phyloP scores from a whole-genome alignment of 2,113 vertebrate genomes.

The Takifugu flavidus region DNA sequence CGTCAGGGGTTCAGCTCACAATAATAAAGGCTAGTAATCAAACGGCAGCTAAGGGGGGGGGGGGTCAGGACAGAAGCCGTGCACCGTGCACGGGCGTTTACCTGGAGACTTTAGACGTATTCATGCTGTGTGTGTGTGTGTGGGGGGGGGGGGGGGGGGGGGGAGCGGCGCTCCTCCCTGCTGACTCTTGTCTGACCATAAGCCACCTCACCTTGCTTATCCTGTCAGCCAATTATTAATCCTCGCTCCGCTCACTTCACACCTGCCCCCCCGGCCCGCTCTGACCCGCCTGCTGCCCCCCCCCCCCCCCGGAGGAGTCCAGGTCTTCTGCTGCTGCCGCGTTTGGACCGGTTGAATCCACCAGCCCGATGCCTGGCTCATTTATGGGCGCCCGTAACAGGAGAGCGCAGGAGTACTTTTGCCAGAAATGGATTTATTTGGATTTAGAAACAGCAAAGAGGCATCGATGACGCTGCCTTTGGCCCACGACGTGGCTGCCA shows the following conservation, averaged over 20 bases:
- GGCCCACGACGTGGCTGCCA: no score
- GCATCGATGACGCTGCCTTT: no score
- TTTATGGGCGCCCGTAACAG: no score
- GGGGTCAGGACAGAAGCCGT: no score
- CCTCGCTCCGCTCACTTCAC: conserved; percentile 8
- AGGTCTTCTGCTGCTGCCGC: no score
- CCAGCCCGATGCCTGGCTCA: not conserved
- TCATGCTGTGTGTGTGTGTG: no score
- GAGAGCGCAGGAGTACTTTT: no score
- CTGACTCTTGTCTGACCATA: conserved; percentile 16
- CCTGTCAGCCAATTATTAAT: conserved; percentile 52
- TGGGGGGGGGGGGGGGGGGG: not conserved
- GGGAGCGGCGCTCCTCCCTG: not conserved
- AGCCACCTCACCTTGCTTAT: conserved; percentile 44
- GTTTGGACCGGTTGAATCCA: not conserved
- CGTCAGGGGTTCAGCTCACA: not conserved
- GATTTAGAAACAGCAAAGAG: no score
- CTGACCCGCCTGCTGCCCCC: not conserved
- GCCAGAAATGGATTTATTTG: no score
- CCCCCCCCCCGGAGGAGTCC: not conserved
- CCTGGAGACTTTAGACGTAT: no score
- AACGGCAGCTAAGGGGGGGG: no score
- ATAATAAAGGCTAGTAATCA: conserved; percentile 15
- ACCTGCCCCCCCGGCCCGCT: conserved; percentile 1
- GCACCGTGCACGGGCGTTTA: no score